Evolutionary conservation across 2,888 invertebrate species (phyloP).

Genomic region (Atrina japonica): DNA sequence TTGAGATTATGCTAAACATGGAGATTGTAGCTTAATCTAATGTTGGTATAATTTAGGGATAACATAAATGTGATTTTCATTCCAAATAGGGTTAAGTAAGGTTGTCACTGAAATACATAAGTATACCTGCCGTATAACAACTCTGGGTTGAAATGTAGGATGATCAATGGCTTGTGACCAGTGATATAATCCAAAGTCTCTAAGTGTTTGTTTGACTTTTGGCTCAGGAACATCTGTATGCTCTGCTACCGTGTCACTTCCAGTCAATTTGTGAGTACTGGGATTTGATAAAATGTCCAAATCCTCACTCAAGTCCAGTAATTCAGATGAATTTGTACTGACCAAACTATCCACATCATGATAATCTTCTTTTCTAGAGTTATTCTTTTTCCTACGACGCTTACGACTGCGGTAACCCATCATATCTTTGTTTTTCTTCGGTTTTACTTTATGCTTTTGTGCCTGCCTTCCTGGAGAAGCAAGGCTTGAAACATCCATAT

Average conservation of each 20-base stretch:
- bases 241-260: conserved; percentile 5
- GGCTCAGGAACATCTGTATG: too few relatives aligned
- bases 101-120: too few relatives aligned
- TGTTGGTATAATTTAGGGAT: too few relatives aligned
- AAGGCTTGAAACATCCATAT: background rate
- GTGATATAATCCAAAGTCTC: conserved; percentile 37
- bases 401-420: conserved; percentile 34
- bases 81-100: too few relatives aligned
- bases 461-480: background rate
- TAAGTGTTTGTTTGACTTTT: conserved; percentile 9
- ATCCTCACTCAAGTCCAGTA: conserved; percentile 14
- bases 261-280: conserved; percentile 9
- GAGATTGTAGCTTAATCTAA: too few relatives aligned
- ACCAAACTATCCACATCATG: conserved; percentile 6
- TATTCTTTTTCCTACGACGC: conserved; percentile 19
- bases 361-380: background rate
- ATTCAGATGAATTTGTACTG: conserved; percentile 30
- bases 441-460: conserved; percentile 19
- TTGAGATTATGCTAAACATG: too few relatives aligned
- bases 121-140: conserved; percentile 17
- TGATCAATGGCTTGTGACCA: conserved; percentile 37
- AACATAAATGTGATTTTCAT: too few relatives aligned
- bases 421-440: conserved; percentile 38
- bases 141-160: conserved; percentile 32
- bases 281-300: background rate